These are phyloP conservation scores for Ophioninae sp. DNA, from an alignment of 2,888 invertebrate genomes.

Conservation along the genomic window DNA sequence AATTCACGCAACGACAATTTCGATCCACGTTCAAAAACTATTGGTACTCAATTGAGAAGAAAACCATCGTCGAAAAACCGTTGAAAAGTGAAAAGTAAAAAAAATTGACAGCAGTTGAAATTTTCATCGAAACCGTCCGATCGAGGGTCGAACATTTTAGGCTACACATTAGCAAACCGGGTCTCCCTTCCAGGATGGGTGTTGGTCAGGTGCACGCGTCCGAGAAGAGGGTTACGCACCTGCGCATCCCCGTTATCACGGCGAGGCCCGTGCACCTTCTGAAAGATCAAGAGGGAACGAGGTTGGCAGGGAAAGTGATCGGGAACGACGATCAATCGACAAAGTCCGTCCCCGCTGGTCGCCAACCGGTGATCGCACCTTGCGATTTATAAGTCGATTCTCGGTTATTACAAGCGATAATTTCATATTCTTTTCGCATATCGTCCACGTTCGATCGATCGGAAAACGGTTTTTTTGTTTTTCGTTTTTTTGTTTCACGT, in stretches of 20 bases:
- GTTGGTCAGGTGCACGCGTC: slow-evolving; percentile 60
- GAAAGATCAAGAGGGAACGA: slow-evolving; percentile 12
- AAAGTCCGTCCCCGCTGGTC: slow-evolving; percentile 39
- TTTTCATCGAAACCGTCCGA: not conserved
- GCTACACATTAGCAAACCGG: slow-evolving; percentile 16
- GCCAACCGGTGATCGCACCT: slow-evolving; percentile 60
- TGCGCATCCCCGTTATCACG: slow-evolving; percentile 64
- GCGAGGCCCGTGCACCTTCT: slow-evolving; percentile 33
- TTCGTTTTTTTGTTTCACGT: not conserved
- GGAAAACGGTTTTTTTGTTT: slow-evolving; percentile 32
- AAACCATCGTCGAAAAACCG: too few relatives aligned
- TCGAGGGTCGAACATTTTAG: not conserved
- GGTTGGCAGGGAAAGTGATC: slow-evolving; percentile 18
- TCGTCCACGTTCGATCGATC: slow-evolving; percentile 55
- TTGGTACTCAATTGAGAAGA: not conserved
- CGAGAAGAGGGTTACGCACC: slow-evolving; percentile 60
- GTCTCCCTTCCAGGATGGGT: not conserved
- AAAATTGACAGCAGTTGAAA: slow-evolving; percentile 9
- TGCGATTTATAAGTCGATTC: slow-evolving; percentile 65
- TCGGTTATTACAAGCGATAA: slow-evolving; percentile 67
- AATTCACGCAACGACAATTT: not conserved
- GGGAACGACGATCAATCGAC: slow-evolving; percentile 37
- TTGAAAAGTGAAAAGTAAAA: not conserved
- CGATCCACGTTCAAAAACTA: not conserved
- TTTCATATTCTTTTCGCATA: slow-evolving; percentile 63